Conservation (phyloP, 2,888 invertebrate genomes). For the Ochropacha duplaris region DNA sequence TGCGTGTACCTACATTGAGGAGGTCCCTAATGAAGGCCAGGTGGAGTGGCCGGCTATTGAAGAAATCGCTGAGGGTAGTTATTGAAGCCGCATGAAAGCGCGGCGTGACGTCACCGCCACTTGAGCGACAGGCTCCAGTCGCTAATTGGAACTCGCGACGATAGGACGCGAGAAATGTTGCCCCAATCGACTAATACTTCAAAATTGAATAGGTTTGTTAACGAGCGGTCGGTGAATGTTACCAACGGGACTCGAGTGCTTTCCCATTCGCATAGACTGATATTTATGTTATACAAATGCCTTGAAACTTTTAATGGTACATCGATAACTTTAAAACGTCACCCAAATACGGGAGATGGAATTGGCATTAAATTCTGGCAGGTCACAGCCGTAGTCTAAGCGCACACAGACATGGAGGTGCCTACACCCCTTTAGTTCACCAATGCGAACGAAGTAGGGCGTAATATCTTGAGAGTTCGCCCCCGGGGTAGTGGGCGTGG, state of each 20-base stretch:
- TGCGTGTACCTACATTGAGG: constrained; percentile 58
- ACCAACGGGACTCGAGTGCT: constrained; percentile 56
- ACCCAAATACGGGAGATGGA: constrained; percentile 35
- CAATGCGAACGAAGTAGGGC: constrained; percentile 80
- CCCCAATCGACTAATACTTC: constrained; percentile 81
- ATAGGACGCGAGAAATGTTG: constrained; percentile 77
- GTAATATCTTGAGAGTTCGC: constrained; percentile 81
- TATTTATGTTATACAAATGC: constrained; percentile 18
- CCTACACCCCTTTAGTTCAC: constrained; percentile 79
- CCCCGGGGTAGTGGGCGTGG: constrained; percentile 83
- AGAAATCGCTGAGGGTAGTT: constrained; percentile 80
- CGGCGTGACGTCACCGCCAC: constrained; percentile 78
- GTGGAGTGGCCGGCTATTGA: constrained; percentile 78
- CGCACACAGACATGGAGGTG: constrained; percentile 59
- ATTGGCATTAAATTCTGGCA: constrained; percentile 53
- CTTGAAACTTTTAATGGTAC: constrained; percentile 37
- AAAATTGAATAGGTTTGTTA: constrained; percentile 80
- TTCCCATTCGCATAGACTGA: constrained; percentile 51
- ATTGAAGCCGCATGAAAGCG: constrained; percentile 79
- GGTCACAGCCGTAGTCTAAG: constrained; percentile 46
- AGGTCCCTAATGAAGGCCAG: constrained; percentile 79
- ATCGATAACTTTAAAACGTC: constrained; percentile 7
- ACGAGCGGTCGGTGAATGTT: constrained; percentile 77
- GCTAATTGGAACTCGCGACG: constrained; percentile 81
- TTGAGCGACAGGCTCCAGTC: constrained; percentile 76